Base-by-base conservation (phyloP, 1,140 invertebrate genomes). In the Ruditapes philippinarum region DNA sequence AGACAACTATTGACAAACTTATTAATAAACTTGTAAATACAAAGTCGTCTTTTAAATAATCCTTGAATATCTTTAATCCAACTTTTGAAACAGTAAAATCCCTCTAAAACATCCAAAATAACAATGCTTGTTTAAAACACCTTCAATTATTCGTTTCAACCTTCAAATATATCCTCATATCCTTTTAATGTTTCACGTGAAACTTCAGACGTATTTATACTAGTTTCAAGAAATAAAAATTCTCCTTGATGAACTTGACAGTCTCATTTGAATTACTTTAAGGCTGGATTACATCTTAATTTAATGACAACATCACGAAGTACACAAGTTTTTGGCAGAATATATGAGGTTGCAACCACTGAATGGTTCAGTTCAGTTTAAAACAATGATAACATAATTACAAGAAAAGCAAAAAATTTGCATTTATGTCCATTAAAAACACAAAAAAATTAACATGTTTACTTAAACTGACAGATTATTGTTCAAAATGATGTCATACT, bases 211-310 rank as follows among this genome's bases (percentile, higher is more conserved):
- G 57, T 62, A 62, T 62, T 28, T 62, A 62, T 62, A 62, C 57
- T 62, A 1, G n/a, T 19, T 62, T 62, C 25, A 62, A 62, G 57
- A 62, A 62, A 62, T n/a, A 62, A 62, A 62, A 62, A 62, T 25
- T 62, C 7, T n/a, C 5, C 5, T 28, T 62, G 57, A 62, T 25
- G 28, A 19, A 62, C n/a, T 62, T 62, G 57, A 62, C 57, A 62
- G 57, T 62, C 57, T 62, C 57, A 62, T 62, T 62, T 62, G 57
- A 62, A 62, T 62, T 62, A 62, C 57, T 28, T 62, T 4, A 62
- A 62, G 22, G 51, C 22, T 57, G 51, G 19, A 57, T 25, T 62
- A 62, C 57, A 62, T 62, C 57, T 28, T 62, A 62, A 62, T 62
- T 62, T 62, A 62, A 62, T 70, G 25, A 38, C 65, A 70, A 1